Base-by-base conservation (phyloP, 2,888 invertebrate genomes). In the Limnephilus rhombicus region DNA sequence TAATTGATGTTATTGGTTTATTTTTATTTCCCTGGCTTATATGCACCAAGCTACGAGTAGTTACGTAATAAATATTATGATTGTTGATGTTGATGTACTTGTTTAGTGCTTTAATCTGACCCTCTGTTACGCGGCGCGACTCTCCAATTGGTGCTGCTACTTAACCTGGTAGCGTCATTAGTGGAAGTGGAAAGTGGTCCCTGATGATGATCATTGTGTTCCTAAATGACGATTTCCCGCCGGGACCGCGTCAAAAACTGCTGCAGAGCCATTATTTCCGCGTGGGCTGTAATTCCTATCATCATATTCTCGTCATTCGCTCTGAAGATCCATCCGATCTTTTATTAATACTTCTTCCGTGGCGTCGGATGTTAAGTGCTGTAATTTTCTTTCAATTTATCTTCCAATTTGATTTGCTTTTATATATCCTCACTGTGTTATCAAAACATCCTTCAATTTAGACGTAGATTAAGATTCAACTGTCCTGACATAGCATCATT, bases 171-270 rank as follows among this genome's bases (percentile, higher is more conserved):
- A n/a, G 68, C 68, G 83, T 83, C 83, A 34, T 83, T 83, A 83
- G 18, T 68, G 68, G 68, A 68, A 68, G 68, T 68, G 68, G 68
- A 34, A 41, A 83, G 37, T 41, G 83, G 37, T 41, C 37, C 18
- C 83, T 83, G 83, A 37, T 83, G 83, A 24, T 83, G 2, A 83
- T 83, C 24, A 37, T 83, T 37, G 18, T 37, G 83, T n/a, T 83
- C 37, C 18, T 83, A 86, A 86, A 86, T 86, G 86, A 49, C 29
- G 86, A 45, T n/a, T 86, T 86, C 86, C 86, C 86, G 86, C 86
- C n/a, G 12, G 86, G 86, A 49, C 29, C 29, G 86, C 41, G 13
- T 45, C 86, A n/a, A 86, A 41, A 86, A 45, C 49, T 37, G n/a
- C 13, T 45, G 86, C 86, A 41, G 45, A 45, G 24, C 86, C 37